These are phyloP conservation scores for Incurvaria masculella DNA, from an alignment of 2,888 invertebrate species.

Conservation along the genomic window DNA sequence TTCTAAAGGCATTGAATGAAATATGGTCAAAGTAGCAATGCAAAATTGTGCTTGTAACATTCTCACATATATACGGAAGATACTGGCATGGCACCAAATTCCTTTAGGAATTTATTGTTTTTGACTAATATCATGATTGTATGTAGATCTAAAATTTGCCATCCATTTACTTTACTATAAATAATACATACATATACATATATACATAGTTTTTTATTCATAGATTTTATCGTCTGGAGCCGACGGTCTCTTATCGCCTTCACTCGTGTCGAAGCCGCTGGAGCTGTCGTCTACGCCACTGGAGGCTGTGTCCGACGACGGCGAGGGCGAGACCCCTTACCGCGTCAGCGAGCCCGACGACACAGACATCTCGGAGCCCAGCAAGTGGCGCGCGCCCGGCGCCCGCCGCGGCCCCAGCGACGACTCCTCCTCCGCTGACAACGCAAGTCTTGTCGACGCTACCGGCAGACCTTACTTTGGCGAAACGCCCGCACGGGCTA, in stretches of 20 bases:
- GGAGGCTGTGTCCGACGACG: conserved; percentile 30
- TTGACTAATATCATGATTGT: too few relatives aligned
- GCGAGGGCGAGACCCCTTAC: conserved; percentile 33
- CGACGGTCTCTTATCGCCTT: conserved; percentile 33
- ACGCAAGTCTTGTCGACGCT: conserved; percentile 44
- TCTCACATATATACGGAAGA: too few relatives aligned
- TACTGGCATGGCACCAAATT: too few relatives aligned
- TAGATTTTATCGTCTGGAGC: conserved; percentile 49
- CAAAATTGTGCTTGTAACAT: too few relatives aligned
- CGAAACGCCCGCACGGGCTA: neutral
- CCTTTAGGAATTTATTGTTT: too few relatives aligned
- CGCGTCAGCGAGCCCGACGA: conserved; percentile 57
- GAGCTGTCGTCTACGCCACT: conserved; percentile 47
- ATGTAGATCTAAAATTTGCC: too few relatives aligned
- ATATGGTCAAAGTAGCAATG: too few relatives aligned
- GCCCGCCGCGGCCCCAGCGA: conserved; percentile 62
- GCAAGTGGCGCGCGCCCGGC: conserved; percentile 66
- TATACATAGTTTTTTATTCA: conserved; percentile 19
- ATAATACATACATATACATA: too few relatives aligned
- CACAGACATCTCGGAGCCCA: conserved; percentile 50
- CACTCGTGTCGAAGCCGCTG: conserved; percentile 26
- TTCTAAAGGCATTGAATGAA: too few relatives aligned
- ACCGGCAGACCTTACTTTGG: conserved; percentile 17
- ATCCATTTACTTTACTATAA: too few relatives aligned
- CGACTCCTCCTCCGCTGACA: conserved; percentile 44